Conservation (phyloP, 92 coral and sea anemone genomes). For the Isaurus tuberculatus region DNA sequence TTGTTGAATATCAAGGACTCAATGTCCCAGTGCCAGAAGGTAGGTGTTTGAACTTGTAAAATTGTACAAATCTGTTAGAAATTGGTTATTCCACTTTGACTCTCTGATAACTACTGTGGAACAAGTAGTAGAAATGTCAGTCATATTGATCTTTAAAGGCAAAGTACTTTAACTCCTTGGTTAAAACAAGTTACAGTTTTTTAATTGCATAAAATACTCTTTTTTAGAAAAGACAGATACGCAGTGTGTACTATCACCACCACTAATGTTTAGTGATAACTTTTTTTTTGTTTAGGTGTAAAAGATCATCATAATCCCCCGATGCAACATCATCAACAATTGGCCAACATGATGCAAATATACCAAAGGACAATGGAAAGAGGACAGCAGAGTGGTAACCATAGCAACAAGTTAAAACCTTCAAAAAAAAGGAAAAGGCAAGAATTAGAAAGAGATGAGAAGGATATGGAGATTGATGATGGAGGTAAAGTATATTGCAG, state of each 20-base stretch:
- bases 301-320: constrained; percentile 75
- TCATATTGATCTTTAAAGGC: too few species aligned
- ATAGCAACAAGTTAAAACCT: background rate
- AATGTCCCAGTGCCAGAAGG: constrained; percentile 89
- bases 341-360: constrained; percentile 50
- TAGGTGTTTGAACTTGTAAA: constrained; percentile 26
- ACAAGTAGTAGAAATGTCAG: too few species aligned
- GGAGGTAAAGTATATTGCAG: constrained; percentile 57
- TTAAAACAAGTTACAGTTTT: too few species aligned
- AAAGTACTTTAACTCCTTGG: too few species aligned
- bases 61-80: too few species aligned
- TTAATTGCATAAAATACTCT: too few species aligned
- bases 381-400: background rate
- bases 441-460: constrained; percentile 59
- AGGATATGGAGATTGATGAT: constrained; percentile 93
- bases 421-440: constrained; percentile 64
- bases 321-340: constrained; percentile 73
- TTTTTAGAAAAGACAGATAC: too few species aligned
- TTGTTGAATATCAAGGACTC: constrained; percentile 92
- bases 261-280: background rate
- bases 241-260: background rate
- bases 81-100: too few species aligned
- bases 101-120: too few species aligned
- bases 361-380: constrained; percentile 45
- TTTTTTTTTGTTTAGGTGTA: constrained; percentile 55